phyloP scores from a whole-genome alignment of 2,888 invertebrate genomes.

The Amaurobius ferox region DNA sequence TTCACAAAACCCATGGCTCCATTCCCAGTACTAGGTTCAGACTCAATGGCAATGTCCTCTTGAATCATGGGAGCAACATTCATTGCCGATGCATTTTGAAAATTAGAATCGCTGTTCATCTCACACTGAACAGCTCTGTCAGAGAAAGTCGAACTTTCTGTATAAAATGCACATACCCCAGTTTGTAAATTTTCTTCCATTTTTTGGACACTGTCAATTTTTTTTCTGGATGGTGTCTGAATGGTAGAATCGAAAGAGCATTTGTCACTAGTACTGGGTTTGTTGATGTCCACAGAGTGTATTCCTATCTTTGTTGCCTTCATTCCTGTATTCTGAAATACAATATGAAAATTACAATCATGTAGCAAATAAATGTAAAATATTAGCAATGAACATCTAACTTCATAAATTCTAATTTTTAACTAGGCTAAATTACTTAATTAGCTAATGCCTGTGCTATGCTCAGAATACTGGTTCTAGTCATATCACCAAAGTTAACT shows the following conservation, averaged over 20 bases:
- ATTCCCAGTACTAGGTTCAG: conserved; percentile 40
- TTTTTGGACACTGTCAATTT: conserved; percentile 39
- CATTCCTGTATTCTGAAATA: conserved; percentile 60
- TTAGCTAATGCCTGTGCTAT: no score
- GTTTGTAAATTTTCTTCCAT: conserved; percentile 54
- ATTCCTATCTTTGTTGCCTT: conserved; percentile 68
- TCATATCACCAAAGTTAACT: no score
- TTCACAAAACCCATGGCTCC: conserved; percentile 57
- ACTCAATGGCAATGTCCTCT: conserved; percentile 62
- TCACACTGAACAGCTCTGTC: conserved; percentile 64
- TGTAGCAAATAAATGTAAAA: no score
- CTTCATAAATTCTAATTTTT: no score
- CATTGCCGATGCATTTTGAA: conserved; percentile 63
- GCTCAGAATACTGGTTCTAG: no score
- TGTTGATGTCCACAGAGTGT: conserved; percentile 63
- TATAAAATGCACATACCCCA: conserved; percentile 47
- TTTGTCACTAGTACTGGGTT: conserved; percentile 67
- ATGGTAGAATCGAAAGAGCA: conserved; percentile 49
- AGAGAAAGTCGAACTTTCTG: conserved; percentile 52
- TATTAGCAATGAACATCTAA: no score
- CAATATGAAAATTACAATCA: no score
- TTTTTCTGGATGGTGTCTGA: conserved; percentile 48
- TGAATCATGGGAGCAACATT: conserved; percentile 67
- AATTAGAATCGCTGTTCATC: conserved; percentile 48
- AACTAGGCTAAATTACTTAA: no score